Evolutionary conservation across 2,113 vertebrate genomes (phyloP).

Genomic region (Carassius auratus): DNA sequence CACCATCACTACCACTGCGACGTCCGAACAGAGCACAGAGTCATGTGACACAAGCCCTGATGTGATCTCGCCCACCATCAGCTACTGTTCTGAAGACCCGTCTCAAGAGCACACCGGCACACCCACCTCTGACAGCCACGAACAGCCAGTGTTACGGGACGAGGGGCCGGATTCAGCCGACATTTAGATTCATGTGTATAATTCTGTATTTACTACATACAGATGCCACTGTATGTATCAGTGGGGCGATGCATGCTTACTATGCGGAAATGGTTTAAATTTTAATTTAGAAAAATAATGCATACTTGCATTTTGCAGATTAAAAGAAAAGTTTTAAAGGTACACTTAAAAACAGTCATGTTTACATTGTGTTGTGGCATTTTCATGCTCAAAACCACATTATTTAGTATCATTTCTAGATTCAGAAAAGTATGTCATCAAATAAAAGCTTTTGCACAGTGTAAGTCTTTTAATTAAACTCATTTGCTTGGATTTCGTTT

Average conservation of each 20-base stretch:
- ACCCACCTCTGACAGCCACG: slow-evolving; percentile 77
- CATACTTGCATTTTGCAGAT: not conserved
- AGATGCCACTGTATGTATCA: not conserved
- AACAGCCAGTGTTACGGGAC: slow-evolving; percentile 70
- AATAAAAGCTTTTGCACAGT: not conserved
- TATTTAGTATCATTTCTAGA: not conserved
- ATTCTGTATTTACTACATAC: not conserved
- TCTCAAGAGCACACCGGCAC: slow-evolving; percentile 80
- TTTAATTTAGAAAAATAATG: not conserved
- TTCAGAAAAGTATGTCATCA: not conserved
- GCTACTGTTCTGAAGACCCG: slow-evolving; percentile 91
- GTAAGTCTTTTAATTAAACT: not conserved
- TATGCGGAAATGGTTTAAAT: not conserved
- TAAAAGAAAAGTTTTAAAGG: not conserved
- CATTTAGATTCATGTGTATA: slow-evolving; percentile 56
- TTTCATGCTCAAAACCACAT: not conserved
- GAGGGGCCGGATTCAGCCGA: slow-evolving; percentile 77
- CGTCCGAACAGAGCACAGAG: slow-evolving; percentile 92
- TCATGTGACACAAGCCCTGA: slow-evolving; percentile 94
- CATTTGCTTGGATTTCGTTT: not conserved
- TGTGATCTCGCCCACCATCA: slow-evolving; percentile 85
- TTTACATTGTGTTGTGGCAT: not conserved
- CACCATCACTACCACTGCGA: slow-evolving; percentile 82
- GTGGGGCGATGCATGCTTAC: not conserved
- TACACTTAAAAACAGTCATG: not conserved